Evolutionary conservation across 2,113 vertebrate genomes (phyloP).

Genomic region (Pelecanus crispus): DNA sequence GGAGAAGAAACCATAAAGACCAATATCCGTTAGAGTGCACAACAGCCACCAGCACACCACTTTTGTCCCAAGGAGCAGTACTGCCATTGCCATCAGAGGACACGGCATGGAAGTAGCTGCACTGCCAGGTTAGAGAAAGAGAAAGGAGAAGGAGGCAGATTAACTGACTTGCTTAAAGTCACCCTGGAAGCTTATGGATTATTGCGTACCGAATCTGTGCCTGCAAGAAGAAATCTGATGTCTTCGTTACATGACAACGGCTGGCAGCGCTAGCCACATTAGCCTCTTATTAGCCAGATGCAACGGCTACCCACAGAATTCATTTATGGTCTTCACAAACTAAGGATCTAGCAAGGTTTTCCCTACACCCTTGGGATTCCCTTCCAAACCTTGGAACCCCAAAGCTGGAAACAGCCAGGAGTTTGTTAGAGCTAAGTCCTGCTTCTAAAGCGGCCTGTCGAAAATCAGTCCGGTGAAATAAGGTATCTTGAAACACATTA

Average conservation of each 20-base stretch:
- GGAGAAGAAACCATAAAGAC: background rate
- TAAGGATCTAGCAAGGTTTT: background rate
- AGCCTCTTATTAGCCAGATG: background rate
- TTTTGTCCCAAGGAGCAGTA: background rate
- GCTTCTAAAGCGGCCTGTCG: fast-evolving
- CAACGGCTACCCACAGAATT: background rate
- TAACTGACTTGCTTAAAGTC: background rate
- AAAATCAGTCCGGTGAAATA: background rate
- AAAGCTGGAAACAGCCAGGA: background rate
- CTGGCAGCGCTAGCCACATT: background rate
- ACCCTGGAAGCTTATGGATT: background rate
- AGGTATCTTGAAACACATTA: background rate
- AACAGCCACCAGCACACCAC: background rate
- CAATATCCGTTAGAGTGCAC: background rate
- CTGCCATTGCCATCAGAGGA: background rate
- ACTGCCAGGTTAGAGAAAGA: background rate
- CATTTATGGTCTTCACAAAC: background rate
- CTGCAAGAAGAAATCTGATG: background rate
- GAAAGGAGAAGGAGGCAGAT: background rate
- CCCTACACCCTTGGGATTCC: background rate
- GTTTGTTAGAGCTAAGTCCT: background rate
- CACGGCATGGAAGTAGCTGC: background rate
- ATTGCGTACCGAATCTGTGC: background rate
- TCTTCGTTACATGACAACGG: background rate
- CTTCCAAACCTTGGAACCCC: background rate